These are phyloP conservation scores for Drosophila orosa DNA, from an alignment of 1,140 invertebrate genomes.

Conservation along the genomic window DNA sequence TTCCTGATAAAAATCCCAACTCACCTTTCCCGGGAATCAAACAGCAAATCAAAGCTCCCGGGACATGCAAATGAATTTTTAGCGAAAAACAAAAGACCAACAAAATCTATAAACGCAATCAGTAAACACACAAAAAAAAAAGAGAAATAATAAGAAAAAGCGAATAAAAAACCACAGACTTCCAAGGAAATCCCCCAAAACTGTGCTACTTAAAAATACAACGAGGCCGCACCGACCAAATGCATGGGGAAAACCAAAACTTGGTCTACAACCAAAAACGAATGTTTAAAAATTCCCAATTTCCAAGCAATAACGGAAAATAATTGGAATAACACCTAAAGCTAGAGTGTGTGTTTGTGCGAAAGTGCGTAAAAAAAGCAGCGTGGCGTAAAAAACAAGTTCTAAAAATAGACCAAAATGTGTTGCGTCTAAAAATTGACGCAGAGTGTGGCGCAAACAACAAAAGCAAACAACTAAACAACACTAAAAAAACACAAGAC, in stretches of 20 bases:
- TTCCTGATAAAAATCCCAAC: slow-evolving; percentile 29
- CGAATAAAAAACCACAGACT: slow-evolving; percentile 54
- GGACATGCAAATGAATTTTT: slow-evolving; percentile 48
- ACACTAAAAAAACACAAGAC: slow-evolving; percentile 30
- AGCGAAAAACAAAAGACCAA: slow-evolving; percentile 39
- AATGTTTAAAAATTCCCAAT: slow-evolving; percentile 23
- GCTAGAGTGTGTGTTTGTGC: slow-evolving; percentile 3
- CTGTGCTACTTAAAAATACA: slow-evolving; percentile 71
- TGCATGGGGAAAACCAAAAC: slow-evolving; percentile 23
- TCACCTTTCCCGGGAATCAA: slow-evolving; percentile 41
- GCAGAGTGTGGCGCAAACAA: slow-evolving; percentile 48
- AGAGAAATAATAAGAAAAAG: slow-evolving; percentile 2
- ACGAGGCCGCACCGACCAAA: slow-evolving; percentile 25
- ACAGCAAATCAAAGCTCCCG: slow-evolving; percentile 28
- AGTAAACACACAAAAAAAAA: slow-evolving; percentile 36
- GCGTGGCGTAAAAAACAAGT: slow-evolving; percentile 54
- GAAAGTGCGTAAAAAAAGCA: slow-evolving; percentile 58
- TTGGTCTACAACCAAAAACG: too few species aligned
- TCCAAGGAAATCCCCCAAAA: slow-evolving; percentile 69
- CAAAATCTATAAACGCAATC: slow-evolving; percentile 43
- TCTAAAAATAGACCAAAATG: slow-evolving; percentile 63
- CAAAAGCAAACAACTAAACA: slow-evolving; percentile 61
- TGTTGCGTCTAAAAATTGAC: slow-evolving; percentile 62
- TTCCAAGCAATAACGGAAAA: slow-evolving; percentile 32
- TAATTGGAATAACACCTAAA: slow-evolving; percentile 34